phyloP scores from a whole-genome alignment of 2,888 invertebrate genomes.

The Camptogramma bilineatum region DNA sequence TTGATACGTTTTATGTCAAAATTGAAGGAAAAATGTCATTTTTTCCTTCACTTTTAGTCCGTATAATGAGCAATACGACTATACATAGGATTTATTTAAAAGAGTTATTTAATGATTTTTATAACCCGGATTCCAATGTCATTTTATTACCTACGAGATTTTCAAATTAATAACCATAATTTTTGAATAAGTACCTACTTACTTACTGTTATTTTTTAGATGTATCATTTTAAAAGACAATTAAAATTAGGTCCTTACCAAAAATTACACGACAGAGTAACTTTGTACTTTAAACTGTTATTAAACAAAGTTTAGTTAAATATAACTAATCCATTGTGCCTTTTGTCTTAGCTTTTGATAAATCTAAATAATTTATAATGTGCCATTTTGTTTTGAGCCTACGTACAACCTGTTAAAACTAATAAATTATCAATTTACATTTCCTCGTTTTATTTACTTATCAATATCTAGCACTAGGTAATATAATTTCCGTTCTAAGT shows the following conservation, averaged over 20 bases:
- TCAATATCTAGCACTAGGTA: background rate
- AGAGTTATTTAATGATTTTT: too few relatives aligned
- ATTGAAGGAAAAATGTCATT: too few relatives aligned
- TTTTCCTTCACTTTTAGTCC: too few relatives aligned
- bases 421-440: constrained; percentile 26
- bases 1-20: too few relatives aligned
- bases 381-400: constrained; percentile 14
- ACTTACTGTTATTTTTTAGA: background rate
- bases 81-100: too few relatives aligned
- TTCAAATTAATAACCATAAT: background rate
- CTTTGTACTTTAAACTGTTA: background rate
- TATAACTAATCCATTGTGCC: background rate
- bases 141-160: background rate
- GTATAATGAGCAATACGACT: too few relatives aligned
- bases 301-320: background rate
- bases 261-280: background rate
- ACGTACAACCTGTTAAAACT: background rate
- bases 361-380: background rate
- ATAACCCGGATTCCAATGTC: too few relatives aligned
- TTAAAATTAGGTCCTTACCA: background rate
- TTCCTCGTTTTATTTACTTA: constrained; percentile 15
- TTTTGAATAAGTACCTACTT: too few relatives aligned
- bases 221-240: background rate
- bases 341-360: background rate
- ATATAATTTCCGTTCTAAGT: constrained; percentile 10